Conservation (phyloP, 2,888 invertebrate genomes). For the Conchocele bisecta region DNA sequence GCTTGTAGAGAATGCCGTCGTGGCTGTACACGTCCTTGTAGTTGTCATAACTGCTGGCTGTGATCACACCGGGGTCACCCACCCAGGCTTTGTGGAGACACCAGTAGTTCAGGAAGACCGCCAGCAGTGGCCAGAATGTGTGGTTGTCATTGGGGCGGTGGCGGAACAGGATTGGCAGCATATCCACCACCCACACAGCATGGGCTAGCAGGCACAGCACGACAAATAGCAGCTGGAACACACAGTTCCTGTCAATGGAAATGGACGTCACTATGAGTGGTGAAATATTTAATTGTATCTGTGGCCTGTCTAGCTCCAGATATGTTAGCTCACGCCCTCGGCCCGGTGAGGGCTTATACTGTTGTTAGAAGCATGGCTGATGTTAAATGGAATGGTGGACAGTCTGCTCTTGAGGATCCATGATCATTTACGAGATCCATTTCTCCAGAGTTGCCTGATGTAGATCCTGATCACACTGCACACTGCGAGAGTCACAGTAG, state of each 20-base stretch:
- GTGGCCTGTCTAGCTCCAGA: too few species aligned
- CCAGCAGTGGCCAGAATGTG: constrained; percentile 69
- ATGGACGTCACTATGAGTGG: too few species aligned
- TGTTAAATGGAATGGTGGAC: background rate
- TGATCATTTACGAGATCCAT: too few species aligned
- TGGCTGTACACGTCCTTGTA: constrained; percentile 66
- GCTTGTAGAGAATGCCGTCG: constrained; percentile 73
- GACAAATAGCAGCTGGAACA: constrained; percentile 76
- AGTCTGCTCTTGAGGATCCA: background rate
- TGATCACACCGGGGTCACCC: constrained; percentile 77
- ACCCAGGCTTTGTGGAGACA: constrained; percentile 74
- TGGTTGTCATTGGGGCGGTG: constrained; percentile 74
- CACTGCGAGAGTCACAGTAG: too few species aligned
- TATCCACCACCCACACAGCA: constrained; percentile 72
- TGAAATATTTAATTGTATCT: too few species aligned
- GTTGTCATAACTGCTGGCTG: constrained; percentile 57
- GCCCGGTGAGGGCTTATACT: too few species aligned
- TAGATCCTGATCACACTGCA: too few species aligned
- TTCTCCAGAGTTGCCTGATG: too few species aligned
- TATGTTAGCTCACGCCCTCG: too few species aligned
- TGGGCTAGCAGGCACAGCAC: constrained; percentile 71
- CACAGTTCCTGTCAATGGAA: constrained; percentile 79
- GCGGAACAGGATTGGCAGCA: constrained; percentile 73
- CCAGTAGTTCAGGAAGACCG: constrained; percentile 68
- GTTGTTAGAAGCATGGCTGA: background rate